Evolutionary conservation across 2,888 invertebrate species (phyloP).

Genomic region (Tanypteryx hageni): DNA sequence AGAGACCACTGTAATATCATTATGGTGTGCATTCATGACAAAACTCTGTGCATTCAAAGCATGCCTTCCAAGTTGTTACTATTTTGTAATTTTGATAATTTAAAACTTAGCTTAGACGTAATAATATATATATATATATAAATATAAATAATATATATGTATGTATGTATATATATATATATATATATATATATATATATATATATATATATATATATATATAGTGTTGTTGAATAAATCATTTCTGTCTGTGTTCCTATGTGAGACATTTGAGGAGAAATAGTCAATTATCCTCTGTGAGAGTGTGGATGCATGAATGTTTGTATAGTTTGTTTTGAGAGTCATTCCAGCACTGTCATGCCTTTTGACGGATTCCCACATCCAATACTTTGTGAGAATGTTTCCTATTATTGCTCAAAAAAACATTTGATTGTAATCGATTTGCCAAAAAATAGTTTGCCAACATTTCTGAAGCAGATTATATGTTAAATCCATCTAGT

Average conservation of each 20-base stretch:
- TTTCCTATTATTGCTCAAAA: slow-evolving; percentile 60
- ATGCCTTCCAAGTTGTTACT: slow-evolving; percentile 60
- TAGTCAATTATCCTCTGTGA: slow-evolving; percentile 61
- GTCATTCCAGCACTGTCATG: slow-evolving; percentile 62
- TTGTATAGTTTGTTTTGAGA: slow-evolving; percentile 57
- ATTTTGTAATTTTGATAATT: slow-evolving; percentile 62
- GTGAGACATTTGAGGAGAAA: slow-evolving; percentile 59
- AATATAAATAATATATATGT: slow-evolving; percentile 37
- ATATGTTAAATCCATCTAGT: neutral
- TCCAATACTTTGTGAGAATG: slow-evolving; percentile 40
- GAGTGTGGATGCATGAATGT: slow-evolving; percentile 53
- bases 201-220: neutral
- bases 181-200: neutral
- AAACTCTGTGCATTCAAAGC: slow-evolving; percentile 39
- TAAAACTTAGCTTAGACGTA: slow-evolving; percentile 55
- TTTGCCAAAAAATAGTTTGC: slow-evolving; percentile 26
- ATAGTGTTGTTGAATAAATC: slow-evolving; percentile 59
- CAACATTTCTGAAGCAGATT: slow-evolving; percentile 27
- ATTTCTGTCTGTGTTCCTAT: slow-evolving; percentile 63
- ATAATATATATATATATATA: slow-evolving; percentile 9
- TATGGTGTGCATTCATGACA: slow-evolving; percentile 55
- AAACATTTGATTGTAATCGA: slow-evolving; percentile 38
- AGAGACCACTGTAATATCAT: slow-evolving; percentile 29
- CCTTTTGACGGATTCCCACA: slow-evolving; percentile 42
- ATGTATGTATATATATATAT: neutral